Evolutionary conservation across 2,113 vertebrate genomes (phyloP).

Genomic region (Nannobrachium achirus): DNA sequence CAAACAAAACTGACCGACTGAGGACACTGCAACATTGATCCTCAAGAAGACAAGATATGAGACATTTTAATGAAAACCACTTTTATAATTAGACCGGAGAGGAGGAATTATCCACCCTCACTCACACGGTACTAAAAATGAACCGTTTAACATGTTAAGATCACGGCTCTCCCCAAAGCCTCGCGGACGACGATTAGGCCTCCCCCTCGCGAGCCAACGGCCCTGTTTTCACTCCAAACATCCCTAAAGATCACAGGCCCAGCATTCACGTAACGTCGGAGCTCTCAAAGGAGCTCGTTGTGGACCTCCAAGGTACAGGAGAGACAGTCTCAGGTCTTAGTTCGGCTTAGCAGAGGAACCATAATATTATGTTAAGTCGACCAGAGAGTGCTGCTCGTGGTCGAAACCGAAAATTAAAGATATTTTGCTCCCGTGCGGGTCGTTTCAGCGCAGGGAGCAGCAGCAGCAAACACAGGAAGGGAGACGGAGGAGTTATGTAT

Average conservation of each 20-base stretch:
- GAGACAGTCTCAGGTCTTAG: slow-evolving; percentile 53
- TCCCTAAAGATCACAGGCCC: slow-evolving; percentile 68
- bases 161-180: slow-evolving; percentile 46
- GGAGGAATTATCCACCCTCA: slow-evolving; percentile 47
- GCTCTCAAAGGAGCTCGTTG: slow-evolving; percentile 70
- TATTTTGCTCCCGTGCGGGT: too few relatives aligned
- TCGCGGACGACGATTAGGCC: slow-evolving; percentile 57
- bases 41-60: neutral
- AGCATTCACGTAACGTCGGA: slow-evolving; percentile 59
- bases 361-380: slow-evolving; percentile 82
- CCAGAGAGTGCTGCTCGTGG: slow-evolving; percentile 59
- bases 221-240: slow-evolving; percentile 79
- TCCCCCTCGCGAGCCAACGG: slow-evolving; percentile 43
- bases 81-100: slow-evolving; percentile 37
- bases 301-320: slow-evolving; percentile 50
- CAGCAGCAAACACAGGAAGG: slow-evolving; percentile 49
- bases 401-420: slow-evolving; percentile 66
- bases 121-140: slow-evolving; percentile 41
- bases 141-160: slow-evolving; percentile 49
- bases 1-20: neutral
- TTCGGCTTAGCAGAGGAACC: slow-evolving; percentile 58
- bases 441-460: slow-evolving; percentile 31
- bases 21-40: neutral
- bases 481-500: neutral
- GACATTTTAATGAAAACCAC: slow-evolving; percentile 10